phyloP scores from a whole-genome alignment of 2,113 vertebrate genomes.

The Silurus asotus region DNA sequence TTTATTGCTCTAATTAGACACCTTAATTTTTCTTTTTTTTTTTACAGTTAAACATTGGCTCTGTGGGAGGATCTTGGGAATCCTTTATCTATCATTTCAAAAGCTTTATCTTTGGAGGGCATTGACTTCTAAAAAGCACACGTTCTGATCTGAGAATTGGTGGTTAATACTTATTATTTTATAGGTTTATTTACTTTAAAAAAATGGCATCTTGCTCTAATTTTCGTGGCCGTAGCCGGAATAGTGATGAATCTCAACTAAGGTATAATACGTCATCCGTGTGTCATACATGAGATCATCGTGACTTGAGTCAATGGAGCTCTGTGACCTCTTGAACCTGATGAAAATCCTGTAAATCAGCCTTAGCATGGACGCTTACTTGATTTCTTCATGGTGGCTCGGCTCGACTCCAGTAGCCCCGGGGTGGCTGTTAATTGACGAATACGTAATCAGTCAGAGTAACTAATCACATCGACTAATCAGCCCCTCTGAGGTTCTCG shows the following conservation, averaged over 20 bases:
- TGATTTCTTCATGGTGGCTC: neutral
- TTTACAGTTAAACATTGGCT: neutral
- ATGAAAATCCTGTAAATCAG: conserved; percentile 18
- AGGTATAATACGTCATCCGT: neutral
- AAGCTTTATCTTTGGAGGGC: neutral
- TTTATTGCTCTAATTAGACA: neutral
- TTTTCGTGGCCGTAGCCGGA: neutral
- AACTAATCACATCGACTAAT: conserved; percentile 50
- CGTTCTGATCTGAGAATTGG: neutral
- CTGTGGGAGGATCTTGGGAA: neutral
- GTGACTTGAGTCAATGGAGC: neutral
- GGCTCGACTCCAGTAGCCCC: conserved; percentile 29
- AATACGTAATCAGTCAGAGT: conserved; percentile 50
- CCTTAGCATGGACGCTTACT: conserved; percentile 33
- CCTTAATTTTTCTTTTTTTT: neutral
- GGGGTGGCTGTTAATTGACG: conserved; percentile 40
- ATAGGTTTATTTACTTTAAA: neutral
- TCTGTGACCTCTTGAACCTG: neutral
- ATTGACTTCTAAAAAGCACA: neutral
- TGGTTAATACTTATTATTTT: neutral
- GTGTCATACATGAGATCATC: neutral
- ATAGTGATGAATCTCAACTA: neutral
- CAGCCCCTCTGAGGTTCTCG: conserved; percentile 17
- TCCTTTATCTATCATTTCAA: neutral
- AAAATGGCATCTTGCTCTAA: neutral